phyloP scores from a whole-genome alignment of 2,797 vertebrate genomes.

The Centroberyx gerrardi region DNA sequence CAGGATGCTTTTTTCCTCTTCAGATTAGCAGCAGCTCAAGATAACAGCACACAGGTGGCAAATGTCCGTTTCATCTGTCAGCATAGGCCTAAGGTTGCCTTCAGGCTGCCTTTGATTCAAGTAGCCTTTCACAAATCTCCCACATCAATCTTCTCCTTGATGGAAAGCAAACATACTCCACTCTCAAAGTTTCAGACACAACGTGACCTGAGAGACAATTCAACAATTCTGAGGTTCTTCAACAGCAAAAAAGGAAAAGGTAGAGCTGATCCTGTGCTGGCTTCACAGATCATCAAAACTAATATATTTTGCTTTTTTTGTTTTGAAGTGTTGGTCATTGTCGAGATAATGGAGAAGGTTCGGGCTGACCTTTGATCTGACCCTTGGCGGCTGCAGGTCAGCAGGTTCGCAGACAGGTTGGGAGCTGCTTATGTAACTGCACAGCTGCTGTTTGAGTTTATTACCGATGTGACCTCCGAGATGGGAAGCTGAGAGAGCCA shows the following conservation, averaged over 20 bases:
- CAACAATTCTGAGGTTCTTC: not conserved
- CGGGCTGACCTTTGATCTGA: conserved; percentile 58
- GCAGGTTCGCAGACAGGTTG: conserved; percentile 45
- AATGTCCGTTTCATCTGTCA: conserved; percentile 53
- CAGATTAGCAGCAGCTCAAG: conserved; percentile 53
- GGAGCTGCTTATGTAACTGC: conserved; percentile 59
- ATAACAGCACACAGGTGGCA: conserved; percentile 58
- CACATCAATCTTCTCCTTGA: conserved; percentile 30
- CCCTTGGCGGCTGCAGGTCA: conserved; percentile 27
- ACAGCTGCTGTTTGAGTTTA: conserved; percentile 69
- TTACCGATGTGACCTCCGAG: conserved; percentile 47
- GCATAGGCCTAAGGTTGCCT: not conserved
- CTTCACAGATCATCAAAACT: conserved; percentile 4
- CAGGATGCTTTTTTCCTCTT: not conserved
- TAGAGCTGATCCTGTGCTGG: not conserved
- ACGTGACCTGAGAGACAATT: too few species aligned
- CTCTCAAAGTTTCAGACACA: not conserved
- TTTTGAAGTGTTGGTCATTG: conserved; percentile 23
- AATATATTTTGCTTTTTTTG: conserved; percentile 25
- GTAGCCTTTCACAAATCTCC: conserved; percentile 24
- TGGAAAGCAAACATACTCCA: conserved; percentile 6
- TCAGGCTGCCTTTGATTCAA: conserved; percentile 7
- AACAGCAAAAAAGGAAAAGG: not conserved
- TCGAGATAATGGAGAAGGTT: conserved; percentile 1
- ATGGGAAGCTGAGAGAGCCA: conserved; percentile 42